These are phyloP conservation scores for Cepphus grylle DNA, from an alignment of 2,113 vertebrate genomes.

Conservation along the genomic window DNA sequence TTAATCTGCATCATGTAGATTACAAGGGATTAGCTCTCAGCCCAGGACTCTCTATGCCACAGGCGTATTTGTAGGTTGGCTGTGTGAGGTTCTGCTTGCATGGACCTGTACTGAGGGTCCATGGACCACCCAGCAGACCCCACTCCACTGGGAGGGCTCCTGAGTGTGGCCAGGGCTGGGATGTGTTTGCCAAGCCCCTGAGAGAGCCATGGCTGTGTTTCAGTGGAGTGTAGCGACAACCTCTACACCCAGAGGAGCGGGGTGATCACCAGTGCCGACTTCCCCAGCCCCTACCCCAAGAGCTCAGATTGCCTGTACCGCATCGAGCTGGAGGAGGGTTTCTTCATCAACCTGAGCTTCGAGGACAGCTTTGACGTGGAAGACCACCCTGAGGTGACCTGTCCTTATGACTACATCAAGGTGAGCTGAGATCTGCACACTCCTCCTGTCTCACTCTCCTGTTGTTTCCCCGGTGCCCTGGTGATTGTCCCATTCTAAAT, in stretches of 20 bases:
- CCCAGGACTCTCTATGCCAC: not conserved
- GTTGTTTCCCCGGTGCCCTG: not conserved
- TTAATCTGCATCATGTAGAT: not conserved
- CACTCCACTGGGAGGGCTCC: not conserved
- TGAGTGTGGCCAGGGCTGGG: not conserved
- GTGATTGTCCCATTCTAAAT: not conserved
- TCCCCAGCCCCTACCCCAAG: constrained; percentile 90
- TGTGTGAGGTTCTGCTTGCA: not conserved
- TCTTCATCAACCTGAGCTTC: constrained; percentile 85
- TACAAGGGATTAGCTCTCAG: not conserved
- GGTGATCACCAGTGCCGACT: constrained; percentile 82
- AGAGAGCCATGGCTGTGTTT: not conserved
- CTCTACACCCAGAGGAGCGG: constrained; percentile 87
- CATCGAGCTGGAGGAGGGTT: constrained; percentile 86
- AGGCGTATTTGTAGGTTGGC: not conserved
- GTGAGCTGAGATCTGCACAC: constrained; percentile 63
- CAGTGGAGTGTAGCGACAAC: constrained; percentile 92
- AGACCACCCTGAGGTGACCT: constrained; percentile 88
- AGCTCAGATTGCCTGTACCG: constrained; percentile 88
- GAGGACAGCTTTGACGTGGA: constrained; percentile 89
- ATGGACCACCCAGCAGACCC: not conserved
- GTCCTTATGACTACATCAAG: constrained; percentile 93
- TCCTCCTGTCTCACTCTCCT: not conserved
- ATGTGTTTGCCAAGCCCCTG: not conserved
- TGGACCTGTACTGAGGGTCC: not conserved